Evolutionary conservation across 2,113 vertebrate genomes (phyloP), one percentile per base, ranked within the genome.

Genomic region (Ranitomeya imitator): DNA sequence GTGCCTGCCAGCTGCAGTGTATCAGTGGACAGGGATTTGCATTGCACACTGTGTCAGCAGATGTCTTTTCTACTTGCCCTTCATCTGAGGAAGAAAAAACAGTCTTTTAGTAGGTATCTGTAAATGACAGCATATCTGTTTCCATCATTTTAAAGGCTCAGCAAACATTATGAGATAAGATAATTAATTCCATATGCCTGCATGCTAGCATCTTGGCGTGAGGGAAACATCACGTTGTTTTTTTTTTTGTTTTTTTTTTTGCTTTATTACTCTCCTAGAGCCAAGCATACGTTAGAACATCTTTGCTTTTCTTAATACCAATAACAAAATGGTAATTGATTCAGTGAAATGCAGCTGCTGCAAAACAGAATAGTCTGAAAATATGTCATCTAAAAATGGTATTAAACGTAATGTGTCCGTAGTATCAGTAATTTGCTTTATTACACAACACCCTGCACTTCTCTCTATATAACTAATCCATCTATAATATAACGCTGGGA

Each of bases 51-150:
- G 73, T 85, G 83, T 85, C 74, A 79, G 73, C 73, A 86, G 85
- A 79, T 65, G 85, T 86, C 59, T 78, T 63, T 63, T 79, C 59
- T 77, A 61, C 85, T 79, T 78, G 85, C 76, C 74, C 85, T 86
- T 78, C 71, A 86, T 63, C 45, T 55, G 61, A 55, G 76, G 19
- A 85, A 86, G 19, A 77, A 60, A n/a, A 37, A 52, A 10, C 6
- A 9, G n/a, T 77, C 31, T 61, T 65, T 86, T 18, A 23, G 57
- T 16, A 78, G 57, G 79, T 61, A 77, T 86, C 73, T 52, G 74
- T 78, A 79, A 65, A 79, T 86, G 74, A 79, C 73, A 63, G 73
- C 37, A 54, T 26, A 86, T 79, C 59, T 52, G 21, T 78, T 65
- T 78, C 71, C 59, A 23, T 78, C 31, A 65, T 79, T 78, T 26